Evolutionary conservation across 2,113 vertebrate genomes (phyloP), one percentile per base, ranked within the genome.

Genomic region (Aphyosemion australe): DNA sequence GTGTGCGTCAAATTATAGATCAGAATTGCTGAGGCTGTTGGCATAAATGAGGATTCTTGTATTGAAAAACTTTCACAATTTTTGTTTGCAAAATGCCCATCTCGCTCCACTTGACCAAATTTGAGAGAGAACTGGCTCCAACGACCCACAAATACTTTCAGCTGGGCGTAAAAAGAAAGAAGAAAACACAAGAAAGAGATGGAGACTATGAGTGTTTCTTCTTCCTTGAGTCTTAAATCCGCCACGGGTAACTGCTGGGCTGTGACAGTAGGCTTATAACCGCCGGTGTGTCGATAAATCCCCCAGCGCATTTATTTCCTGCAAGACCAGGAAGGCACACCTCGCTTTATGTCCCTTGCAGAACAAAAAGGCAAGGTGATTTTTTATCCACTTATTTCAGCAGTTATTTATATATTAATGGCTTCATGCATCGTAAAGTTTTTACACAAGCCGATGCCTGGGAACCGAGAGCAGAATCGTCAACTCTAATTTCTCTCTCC

Each of bases 181-280:
- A 85, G 63, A 48, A 74, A 57, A 77, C 83, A 84, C 41, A 41
- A 79, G 66, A 77, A 72, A 58, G 65, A 81, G 80, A 86, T 76
- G 57, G 80, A 82, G 78, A 79, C 81, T 84, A 76, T 80, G 72
- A 78, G 59, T 78, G 71, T 82, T 82, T 83, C 71, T 69, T 74
- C 79, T 82, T 73, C 61, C 62, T 51, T 46, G 82, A 72, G 77
- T 87, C 85, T 83, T 90, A 87, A 89, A 90, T 90, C 84, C 79
- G 55, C 72, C 67, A 63, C 68, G 73, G 84, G 83, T 64, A 82
- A 87, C 85, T 74, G 77, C 67, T 81, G 81, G 80, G 84, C 86
- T 89, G 90, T 91, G 90, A 91, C 87, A 89, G 85, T 80, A 77
- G 74, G 84, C 83, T 87, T 84, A 87, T 89, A 87, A 90, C 78